Conservation (phyloP, 1,140 invertebrate genomes). For the Neotoxoptera formosana region DNA sequence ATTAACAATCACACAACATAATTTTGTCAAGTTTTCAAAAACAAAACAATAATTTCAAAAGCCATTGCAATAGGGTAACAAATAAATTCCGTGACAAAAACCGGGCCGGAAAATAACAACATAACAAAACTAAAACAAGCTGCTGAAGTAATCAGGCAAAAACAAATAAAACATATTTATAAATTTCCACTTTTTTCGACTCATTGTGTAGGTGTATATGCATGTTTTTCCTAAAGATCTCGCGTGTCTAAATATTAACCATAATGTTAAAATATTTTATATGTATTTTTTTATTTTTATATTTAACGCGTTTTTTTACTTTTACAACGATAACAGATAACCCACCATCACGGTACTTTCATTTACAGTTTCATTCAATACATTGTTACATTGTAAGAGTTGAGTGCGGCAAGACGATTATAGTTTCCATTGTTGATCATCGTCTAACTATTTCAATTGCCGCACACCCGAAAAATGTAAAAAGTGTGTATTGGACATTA, state of each 20-base stretch:
- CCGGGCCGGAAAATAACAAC: constrained; percentile 26
- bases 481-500: constrained; percentile 3
- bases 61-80: constrained; percentile 51
- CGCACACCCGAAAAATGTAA: constrained; percentile 33
- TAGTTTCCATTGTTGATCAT: background rate
- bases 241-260: constrained; percentile 40
- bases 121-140: constrained; percentile 54
- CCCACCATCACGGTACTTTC: constrained; percentile 52
- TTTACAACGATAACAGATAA: constrained; percentile 53
- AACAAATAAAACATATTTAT: constrained; percentile 49
- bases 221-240: constrained; percentile 57
- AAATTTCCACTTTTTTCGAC: background rate
- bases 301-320: background rate
- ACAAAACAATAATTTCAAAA: constrained; percentile 38
- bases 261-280: constrained; percentile 27
- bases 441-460: background rate
- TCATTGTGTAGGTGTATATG: constrained; percentile 55
- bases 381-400: background rate
- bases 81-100: constrained; percentile 44
- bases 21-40: constrained; percentile 21
- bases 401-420: background rate
- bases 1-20: constrained; percentile 20
- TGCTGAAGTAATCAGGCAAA: constrained; percentile 57
- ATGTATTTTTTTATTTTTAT: background rate
- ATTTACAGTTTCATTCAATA: background rate